phyloP scores from a whole-genome alignment of 2,113 vertebrate species.

The Cavia porcellus region DNA sequence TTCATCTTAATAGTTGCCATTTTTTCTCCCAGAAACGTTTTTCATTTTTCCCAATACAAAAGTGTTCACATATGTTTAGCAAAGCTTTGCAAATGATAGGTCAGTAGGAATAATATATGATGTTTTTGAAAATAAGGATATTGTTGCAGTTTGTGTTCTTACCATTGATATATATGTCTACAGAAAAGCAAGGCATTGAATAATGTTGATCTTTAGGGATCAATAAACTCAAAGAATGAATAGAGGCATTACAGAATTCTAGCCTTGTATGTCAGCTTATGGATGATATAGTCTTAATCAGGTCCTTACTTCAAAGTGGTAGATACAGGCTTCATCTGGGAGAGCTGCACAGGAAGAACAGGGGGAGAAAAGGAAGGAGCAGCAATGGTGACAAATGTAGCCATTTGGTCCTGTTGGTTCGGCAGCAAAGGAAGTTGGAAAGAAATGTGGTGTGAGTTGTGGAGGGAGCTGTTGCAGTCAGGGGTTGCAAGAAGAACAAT shows the following conservation, averaged over 20 bases:
- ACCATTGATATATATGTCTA: background rate
- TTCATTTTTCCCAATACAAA: background rate
- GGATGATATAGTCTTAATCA: background rate
- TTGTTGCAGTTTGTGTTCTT: background rate
- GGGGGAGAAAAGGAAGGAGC: background rate
- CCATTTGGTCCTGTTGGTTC: background rate
- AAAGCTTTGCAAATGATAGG: slow-evolving; percentile 9
- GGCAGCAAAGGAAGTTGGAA: background rate
- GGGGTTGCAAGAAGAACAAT: too few relatives aligned
- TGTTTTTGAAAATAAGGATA: background rate
- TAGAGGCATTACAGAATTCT: background rate
- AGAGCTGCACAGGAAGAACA: background rate
- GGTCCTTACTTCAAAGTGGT: background rate
- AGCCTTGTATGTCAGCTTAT: background rate
- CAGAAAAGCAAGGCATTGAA: background rate
- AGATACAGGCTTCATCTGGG: background rate
- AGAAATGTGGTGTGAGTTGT: background rate
- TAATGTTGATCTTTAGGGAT: slow-evolving; percentile 2
- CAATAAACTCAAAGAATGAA: background rate
- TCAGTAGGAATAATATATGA: background rate
- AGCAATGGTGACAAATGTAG: background rate
- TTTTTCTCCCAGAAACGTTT: background rate
- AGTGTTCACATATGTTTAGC: background rate
- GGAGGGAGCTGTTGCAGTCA: too few relatives aligned
- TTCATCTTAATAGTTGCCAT: background rate